These are phyloP conservation scores for Otis tarda DNA, from an alignment of 2,113 vertebrate genomes.

Conservation along the genomic window DNA sequence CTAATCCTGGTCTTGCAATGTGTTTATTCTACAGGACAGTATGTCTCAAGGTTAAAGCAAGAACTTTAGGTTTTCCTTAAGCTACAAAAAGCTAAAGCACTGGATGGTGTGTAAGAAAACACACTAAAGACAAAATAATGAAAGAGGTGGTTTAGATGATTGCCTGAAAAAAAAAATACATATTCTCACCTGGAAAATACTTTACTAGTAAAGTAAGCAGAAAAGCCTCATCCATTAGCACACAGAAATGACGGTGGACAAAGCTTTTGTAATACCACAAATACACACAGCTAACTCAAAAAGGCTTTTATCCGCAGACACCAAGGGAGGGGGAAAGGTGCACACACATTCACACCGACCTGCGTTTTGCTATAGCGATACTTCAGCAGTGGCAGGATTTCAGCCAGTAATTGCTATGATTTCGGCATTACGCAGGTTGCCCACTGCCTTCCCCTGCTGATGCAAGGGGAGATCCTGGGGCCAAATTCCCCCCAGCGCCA, in stretches of 20 bases:
- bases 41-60: not conserved
- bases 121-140: not conserved
- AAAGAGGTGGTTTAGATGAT: not conserved
- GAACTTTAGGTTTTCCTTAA: not conserved
- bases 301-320: not conserved
- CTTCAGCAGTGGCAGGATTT: not conserved
- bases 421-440: not conserved
- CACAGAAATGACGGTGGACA: not conserved
- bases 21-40: not conserved
- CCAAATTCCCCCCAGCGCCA: not conserved
- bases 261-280: not conserved
- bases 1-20: not conserved
- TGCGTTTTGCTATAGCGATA: not conserved
- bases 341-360: fast-evolving
- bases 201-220: not conserved
- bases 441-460: not conserved
- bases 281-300: not conserved
- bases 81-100: not conserved
- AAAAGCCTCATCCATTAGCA: not conserved
- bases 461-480: not conserved
- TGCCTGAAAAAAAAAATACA: not conserved
- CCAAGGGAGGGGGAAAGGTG: not conserved
- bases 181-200: not conserved
- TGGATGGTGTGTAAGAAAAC: not conserved
- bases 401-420: not conserved